Percentiles rank a stretch among this genome's conserved stretches.
Conservation (phyloP, 2,113 vertebrate genomes). For the Bambusicola thoracicus region DNA sequence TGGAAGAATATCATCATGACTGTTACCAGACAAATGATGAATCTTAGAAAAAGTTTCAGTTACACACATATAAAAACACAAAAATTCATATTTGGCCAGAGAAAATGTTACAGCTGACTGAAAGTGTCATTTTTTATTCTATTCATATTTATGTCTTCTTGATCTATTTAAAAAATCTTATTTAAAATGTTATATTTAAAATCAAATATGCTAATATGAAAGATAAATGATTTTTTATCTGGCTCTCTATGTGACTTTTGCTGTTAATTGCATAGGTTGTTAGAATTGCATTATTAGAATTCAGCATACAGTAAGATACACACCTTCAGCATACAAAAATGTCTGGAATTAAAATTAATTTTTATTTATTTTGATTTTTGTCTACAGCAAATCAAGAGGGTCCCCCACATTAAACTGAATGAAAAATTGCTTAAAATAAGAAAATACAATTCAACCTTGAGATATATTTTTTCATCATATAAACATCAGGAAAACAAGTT, state of each 20-base stretch:
- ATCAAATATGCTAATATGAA: neutral
- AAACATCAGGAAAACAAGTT: neutral
- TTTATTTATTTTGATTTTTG: neutral
- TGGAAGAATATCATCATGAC: neutral
- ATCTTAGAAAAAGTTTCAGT: neutral
- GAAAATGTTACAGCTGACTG: neutral
- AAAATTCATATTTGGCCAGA: neutral
- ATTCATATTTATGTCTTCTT: neutral
- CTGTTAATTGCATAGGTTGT: neutral
- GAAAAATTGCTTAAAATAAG: neutral
- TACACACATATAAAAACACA: neutral
- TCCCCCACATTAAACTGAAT: neutral
- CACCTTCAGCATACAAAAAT: neutral
- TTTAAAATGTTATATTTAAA: neutral
- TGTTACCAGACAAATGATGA: conserved; percentile 31
- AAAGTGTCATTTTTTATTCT: neutral
- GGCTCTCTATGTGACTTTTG: fast-evolving
- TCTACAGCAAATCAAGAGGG: neutral
- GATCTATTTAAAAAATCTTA: neutral
- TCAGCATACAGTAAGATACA: neutral
- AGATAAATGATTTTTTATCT: neutral
- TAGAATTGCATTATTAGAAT: neutral
- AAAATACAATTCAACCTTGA: neutral
- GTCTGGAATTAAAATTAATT: neutral
- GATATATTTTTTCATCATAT: neutral